Percentiles rank a stretch among this genome's conserved stretches.
These are phyloP conservation scores for Pogonophryne albipinna DNA, from an alignment of 2,797 vertebrate species.

Conservation along the genomic window DNA sequence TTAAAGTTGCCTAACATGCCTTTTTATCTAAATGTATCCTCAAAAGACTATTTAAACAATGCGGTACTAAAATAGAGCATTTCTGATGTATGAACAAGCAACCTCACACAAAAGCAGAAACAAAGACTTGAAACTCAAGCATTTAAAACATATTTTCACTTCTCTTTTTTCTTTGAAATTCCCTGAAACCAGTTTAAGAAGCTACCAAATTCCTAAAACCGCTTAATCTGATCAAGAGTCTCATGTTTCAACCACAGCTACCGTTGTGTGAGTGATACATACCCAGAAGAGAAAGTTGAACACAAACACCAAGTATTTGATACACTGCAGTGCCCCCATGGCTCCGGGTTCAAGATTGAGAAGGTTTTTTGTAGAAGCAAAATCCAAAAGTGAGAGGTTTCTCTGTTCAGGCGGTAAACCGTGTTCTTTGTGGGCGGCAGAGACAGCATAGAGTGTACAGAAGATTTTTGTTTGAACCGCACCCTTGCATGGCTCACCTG, in stretches of 20 bases:
- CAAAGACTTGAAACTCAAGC: neutral
- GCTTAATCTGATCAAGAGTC: neutral
- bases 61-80: too few species aligned
- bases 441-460: neutral
- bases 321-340: slow-evolving; percentile 73
- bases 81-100: neutral
- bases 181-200: neutral
- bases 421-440: neutral
- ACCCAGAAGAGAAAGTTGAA: slow-evolving; percentile 86
- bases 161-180: neutral
- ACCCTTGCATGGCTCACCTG: slow-evolving; percentile 60
- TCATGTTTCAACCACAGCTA: slow-evolving; percentile 1
- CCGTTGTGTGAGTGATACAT: slow-evolving; percentile 44
- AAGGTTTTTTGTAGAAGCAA: neutral
- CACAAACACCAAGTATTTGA: slow-evolving; percentile 80
- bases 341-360: neutral
- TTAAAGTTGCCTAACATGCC: neutral
- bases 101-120: neutral
- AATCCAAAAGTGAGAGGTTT: neutral
- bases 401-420: neutral
- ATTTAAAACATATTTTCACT: neutral
- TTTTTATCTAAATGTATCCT: neutral
- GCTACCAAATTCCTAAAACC: neutral
- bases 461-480: slow-evolving; percentile 27
- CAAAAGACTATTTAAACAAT: neutral